phyloP scores from a whole-genome alignment of 2,888 invertebrate genomes.

The Drosophila siamana region DNA sequence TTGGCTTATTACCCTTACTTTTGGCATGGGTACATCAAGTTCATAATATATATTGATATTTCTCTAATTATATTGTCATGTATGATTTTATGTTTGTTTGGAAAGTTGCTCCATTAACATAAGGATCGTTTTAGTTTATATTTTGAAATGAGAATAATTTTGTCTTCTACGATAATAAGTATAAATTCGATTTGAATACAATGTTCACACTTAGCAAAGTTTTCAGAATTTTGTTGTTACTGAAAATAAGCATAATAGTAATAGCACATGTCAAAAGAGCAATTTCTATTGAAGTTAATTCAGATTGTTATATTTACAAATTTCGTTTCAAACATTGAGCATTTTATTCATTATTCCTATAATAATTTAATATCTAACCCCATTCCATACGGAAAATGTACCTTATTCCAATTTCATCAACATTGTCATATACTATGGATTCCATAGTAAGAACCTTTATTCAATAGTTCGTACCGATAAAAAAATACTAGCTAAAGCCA shows the following conservation, averaged over 20 bases:
- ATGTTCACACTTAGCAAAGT: neutral
- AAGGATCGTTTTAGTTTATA: too few species aligned
- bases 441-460: constrained; percentile 48
- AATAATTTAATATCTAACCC: neutral
- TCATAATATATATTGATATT: neutral
- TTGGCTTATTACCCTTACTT: constrained; percentile 19
- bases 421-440: constrained; percentile 39
- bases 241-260: neutral
- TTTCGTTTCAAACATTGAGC: neutral
- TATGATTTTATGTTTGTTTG: neutral
- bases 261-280: neutral
- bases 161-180: too few species aligned
- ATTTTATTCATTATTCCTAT: neutral
- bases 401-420: constrained; percentile 2
- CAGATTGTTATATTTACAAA: neutral
- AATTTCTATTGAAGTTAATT: neutral
- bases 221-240: neutral
- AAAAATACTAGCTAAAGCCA: constrained; percentile 36
- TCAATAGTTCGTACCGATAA: constrained; percentile 41
- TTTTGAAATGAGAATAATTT: too few species aligned
- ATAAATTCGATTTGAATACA: too few species aligned
- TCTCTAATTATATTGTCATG: too few species aligned
- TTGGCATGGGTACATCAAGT: neutral
- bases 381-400: neutral
- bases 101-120: neutral